phyloP scores from a whole-genome alignment of 2,888 invertebrate species.

The Uropetala carovei region DNA sequence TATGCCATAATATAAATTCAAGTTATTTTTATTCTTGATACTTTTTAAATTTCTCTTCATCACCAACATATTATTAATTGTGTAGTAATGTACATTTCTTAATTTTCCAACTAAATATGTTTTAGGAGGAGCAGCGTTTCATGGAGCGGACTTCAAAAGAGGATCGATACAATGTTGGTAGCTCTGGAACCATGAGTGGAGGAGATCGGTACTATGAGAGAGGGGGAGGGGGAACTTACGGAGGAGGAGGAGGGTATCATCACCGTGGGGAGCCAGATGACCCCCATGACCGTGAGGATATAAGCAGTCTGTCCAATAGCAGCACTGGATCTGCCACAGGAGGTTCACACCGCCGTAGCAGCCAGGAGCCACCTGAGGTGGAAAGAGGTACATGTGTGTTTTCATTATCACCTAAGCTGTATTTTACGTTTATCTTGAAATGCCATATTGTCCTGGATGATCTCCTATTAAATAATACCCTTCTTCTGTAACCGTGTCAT shows the following conservation, averaged over 20 bases:
- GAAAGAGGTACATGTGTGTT: slow-evolving; percentile 74
- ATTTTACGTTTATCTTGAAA: too few species aligned
- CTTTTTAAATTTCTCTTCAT: too few species aligned
- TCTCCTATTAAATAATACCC: too few species aligned
- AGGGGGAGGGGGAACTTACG: slow-evolving; percentile 70
- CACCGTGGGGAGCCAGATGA: slow-evolving; percentile 73
- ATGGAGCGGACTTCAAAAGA: slow-evolving; percentile 61
- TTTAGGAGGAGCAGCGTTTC: slow-evolving; percentile 52
- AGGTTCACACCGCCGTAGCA: slow-evolving; percentile 75
- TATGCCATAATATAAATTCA: too few species aligned
- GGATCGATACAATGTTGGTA: slow-evolving; percentile 59
- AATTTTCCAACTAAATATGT: too few species aligned
- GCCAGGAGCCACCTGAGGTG: slow-evolving; percentile 78
- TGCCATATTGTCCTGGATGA: too few species aligned
- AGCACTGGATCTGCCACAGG: slow-evolving; percentile 72
- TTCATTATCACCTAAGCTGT: background rate
- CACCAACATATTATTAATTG: too few species aligned
- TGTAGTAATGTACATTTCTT: too few species aligned
- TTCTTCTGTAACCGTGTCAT: too few species aligned
- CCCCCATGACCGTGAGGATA: slow-evolving; percentile 75
- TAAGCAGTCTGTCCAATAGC: slow-evolving; percentile 74
- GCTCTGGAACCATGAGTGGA: slow-evolving; percentile 52
- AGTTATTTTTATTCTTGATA: too few species aligned
- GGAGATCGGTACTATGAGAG: slow-evolving; percentile 69
- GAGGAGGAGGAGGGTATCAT: slow-evolving; percentile 73